phyloP scores from a whole-genome alignment of 2,797 vertebrate species.

The Chelonia mydas region DNA sequence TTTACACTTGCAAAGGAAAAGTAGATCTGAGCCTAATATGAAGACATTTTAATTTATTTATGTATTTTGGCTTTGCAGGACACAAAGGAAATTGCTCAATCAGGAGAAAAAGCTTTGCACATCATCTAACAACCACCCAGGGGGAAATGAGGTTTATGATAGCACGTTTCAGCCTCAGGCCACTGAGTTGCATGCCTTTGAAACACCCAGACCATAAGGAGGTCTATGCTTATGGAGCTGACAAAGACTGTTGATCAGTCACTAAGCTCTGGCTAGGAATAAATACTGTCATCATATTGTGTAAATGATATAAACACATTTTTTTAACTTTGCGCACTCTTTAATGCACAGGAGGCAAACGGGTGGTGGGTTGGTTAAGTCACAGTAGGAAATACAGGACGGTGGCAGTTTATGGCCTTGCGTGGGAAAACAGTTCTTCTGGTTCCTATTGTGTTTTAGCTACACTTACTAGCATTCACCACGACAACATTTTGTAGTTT shows the following conservation, averaged over 20 bases:
- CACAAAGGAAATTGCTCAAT: slow-evolving; percentile 62
- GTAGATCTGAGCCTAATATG: slow-evolving; percentile 27
- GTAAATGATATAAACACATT: neutral
- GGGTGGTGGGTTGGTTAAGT: neutral
- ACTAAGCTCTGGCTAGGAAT: accelerated
- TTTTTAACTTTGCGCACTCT: neutral
- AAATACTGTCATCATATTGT: accelerated
- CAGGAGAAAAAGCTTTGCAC: slow-evolving; percentile 46
- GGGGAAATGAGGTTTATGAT: neutral
- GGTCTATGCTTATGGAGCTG: neutral
- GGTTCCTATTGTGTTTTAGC: neutral
- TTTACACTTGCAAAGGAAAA: slow-evolving; percentile 17
- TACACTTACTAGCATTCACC: neutral
- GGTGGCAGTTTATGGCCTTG: accelerated
- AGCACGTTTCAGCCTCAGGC: slow-evolving; percentile 3
- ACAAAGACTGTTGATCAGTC: neutral
- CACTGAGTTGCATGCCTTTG: slow-evolving; percentile 55
- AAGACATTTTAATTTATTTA: neutral
- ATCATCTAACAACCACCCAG: slow-evolving; percentile 47
- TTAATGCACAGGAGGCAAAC: accelerated
- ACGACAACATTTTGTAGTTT: neutral
- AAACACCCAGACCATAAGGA: neutral
- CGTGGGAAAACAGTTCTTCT: neutral
- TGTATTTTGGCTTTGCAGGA: slow-evolving; percentile 16
- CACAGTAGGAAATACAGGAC: neutral